Base-by-base conservation (phyloP, 2,113 vertebrate genomes). In the Podarcis cretensis region DNA sequence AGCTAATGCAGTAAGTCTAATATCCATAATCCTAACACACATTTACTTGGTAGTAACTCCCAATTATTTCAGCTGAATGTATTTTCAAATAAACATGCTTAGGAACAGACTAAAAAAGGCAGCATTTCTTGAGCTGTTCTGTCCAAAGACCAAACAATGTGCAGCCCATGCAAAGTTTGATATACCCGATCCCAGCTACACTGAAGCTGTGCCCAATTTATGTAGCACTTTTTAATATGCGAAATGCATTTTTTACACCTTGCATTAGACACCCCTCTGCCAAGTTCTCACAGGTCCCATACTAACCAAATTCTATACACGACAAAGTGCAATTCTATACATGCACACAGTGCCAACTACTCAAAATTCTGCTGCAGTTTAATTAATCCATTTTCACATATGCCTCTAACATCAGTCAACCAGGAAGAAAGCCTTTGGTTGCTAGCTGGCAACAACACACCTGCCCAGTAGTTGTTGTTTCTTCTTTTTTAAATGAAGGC, bases 331-430 rank as follows among this genome's bases (percentile, higher is more conserved):
- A 5, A 40, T 40, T 40, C 37, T 40, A 40, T 40, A 40, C 37
- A 40, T 40, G 27, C 14, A 78, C 6, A 69, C 32, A 83, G 35
- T 3, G 83, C 37, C 30, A 90, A 86, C 30, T 9, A 32, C 63
- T 87, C 74, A 66, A 59, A 66, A 87, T 63, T 57, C 13, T 69
- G 91, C 77, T 14, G 3, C 40, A 1, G 66, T 76, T 20, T 91
- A 73, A 89, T 83, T 59, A 78, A 85, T 74, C 82, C 21, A 63
- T 89, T 92, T 90, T 85, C 35, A 59, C 63, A 32, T 40, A 87
- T 37, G 48, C 0, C 48, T 83, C 86, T 78, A 57, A 16, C 65
- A 57, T 63, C 0, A 0, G 4, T 66, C 0, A 7, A 1, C 63
- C 20, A 48, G 13, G 54, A 48, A 59, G n/a, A 74, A 79, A 63